These are phyloP conservation scores for Spatula clypeata DNA, from an alignment of 2,797 vertebrate species.

Conservation along the genomic window DNA sequence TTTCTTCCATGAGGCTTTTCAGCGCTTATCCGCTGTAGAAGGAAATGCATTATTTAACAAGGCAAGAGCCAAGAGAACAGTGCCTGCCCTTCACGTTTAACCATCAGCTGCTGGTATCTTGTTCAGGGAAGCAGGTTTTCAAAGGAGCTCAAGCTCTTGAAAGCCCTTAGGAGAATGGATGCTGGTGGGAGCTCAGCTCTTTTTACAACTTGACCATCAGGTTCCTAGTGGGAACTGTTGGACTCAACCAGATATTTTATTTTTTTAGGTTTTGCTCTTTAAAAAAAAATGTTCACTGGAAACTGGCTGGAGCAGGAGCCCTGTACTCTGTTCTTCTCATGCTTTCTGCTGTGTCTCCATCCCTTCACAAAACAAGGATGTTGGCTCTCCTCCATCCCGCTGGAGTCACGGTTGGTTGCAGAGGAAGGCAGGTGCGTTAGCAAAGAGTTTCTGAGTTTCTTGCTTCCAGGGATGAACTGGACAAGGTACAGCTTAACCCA, in stretches of 20 bases:
- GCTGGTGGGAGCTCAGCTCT: background rate
- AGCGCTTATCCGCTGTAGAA: background rate
- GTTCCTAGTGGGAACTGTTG: background rate
- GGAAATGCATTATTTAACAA: background rate
- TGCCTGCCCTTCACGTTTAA: rapidly evolving
- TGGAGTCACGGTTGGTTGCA: background rate
- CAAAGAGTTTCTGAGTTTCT: background rate
- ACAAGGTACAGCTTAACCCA: background rate
- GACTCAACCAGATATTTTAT: background rate
- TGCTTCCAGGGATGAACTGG: background rate
- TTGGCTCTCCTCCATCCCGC: background rate
- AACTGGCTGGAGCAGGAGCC: background rate
- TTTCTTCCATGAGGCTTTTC: background rate
- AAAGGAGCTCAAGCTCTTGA: background rate
- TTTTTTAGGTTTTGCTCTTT: background rate
- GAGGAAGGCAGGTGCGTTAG: background rate
- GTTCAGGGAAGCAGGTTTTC: background rate
- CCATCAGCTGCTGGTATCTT: background rate
- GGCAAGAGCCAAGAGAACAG: background rate
- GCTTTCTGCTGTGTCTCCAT: background rate
- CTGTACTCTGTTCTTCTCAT: rapidly evolving
- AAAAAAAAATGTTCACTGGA: background rate
- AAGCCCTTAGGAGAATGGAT: background rate
- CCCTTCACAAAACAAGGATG: too few species aligned
- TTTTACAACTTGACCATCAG: background rate